Base-by-base conservation (phyloP, 2,888 invertebrate species). In the Embidobia sp. region DNA sequence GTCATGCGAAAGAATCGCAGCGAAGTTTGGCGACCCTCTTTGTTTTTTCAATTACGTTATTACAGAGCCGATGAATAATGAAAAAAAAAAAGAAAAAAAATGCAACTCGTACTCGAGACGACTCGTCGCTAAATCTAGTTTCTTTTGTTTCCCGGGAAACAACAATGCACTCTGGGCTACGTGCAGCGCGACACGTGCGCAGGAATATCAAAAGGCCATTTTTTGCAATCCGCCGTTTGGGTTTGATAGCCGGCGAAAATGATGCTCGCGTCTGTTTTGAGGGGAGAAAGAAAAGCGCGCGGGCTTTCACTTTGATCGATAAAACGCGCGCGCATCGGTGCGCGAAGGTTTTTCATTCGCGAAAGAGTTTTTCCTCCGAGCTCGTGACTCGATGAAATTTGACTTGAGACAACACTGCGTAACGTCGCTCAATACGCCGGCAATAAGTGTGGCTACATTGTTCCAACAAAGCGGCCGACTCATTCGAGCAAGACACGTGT, bases 341-440 rank as follows among this genome's bases (percentile, higher is more conserved):
- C 11, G 22, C 29, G 6, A 29, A 18, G 22, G 16, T 31, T 61
- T 61, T 48, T 61, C 7, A 35, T 33, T n/a, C 16, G 35, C 10
- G 26, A 37, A 59, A 33, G 13, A 63, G 35, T 66, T 66, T 66
- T 66, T 27, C 29, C 27, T 2, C 26, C 42, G 19, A 55, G 42
- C 19, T 26, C 46, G 40, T 67, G 67, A 67, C 46, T 57, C 22
- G 37, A 46, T 48, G 37, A 67, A 67, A 48, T 57, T 67, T 35
- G 57, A 55, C 48, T 57, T 19, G 13, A 40, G 48, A 57, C 19
- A 57, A 57, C 22, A 35, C 48, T 67, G 16, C 67, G 10, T 48
- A 67, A 67, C 19, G 29, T 6, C 46, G 33, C 19, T 63, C 46
- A 46, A 40, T 55, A 51, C n/a, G 22, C 6, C 64, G 40, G 22